Evolutionary conservation across 2,797 vertebrate species (phyloP), one percentile per base, ranked within the genome.

Genomic region (Acanthis flammea): DNA sequence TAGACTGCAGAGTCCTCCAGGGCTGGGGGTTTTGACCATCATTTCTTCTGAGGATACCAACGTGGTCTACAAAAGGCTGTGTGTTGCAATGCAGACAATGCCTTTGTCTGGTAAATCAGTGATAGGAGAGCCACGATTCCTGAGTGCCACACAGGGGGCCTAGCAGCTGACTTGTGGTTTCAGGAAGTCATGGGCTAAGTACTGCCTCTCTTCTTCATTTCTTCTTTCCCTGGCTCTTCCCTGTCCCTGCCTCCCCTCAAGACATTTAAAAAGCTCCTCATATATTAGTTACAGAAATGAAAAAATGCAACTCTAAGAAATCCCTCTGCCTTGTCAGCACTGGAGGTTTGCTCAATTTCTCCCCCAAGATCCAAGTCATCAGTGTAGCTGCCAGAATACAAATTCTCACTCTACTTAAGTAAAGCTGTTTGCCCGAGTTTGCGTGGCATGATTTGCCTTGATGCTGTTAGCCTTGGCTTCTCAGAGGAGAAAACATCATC

Each of bases 71-170:
- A 53, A 77, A 77, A 80, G 86, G 72, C 78, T 86, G 48, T 47
- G 50, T 93, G 92, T 91, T 94, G 96, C 89, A 97, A 94, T 73
- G 88, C 86, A 72, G 76, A 82, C 41, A 78, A 78, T 81, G 94
- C 33, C 54, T 93, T 91, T 96, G 94, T 85, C 87, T 94, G 75
- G 75, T 74, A 44, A 85, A 85, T 47, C 28, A 31, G 25, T 14
- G 81, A 91, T 30, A 92, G 83, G 37, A 81, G 45, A 79, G 54
- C 51, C 86, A 58, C 0, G 1, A 91, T 66, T 87, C 81, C 75
- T 2, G 1, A 89, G 68, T 68, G 54, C 61, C 58, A 35, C 11
- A 5, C 24, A 42, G 71, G 63, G 68, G 50, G 67, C 72, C 81
- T 41, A 61, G 61, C 61, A 81, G 87, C 89, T 93, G 75, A 87